Evolutionary conservation across 2,113 vertebrate genomes (phyloP), one percentile per base, ranked within the genome.

Genomic region (Gymnocephalus cernua): DNA sequence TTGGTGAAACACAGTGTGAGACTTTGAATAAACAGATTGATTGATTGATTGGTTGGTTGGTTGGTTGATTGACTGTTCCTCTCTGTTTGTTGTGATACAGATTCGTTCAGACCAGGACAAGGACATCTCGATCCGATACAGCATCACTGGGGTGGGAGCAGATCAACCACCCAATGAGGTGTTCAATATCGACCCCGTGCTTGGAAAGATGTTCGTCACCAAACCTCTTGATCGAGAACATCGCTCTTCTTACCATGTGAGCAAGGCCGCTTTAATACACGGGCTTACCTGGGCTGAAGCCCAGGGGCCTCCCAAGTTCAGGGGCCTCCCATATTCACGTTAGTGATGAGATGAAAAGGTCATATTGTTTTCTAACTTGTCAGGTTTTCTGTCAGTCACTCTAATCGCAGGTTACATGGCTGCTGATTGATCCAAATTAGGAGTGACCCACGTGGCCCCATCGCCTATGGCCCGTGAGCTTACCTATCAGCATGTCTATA

Each of bases 91-190:
- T 79, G 35, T 72, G 41, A 76, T 83, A 67, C 95, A 99, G 98
- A 99, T 99, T 86, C 97, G 98, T 13, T 99, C 98, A 0, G 98
- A 99, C 90, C 98, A 99, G 83, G 98, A 99, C 93, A 96, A 96
- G 12, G 96, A 98, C 89, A 98, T 97, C 80, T 96, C 96, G 6
- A 97, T 99, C 88, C 94, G 98, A 0, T 99, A 99, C 93, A 99
- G 98, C 94, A 95, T 99, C 95, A 99, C 98, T 0, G 97, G 98
- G 0, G 96, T 98, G 56, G 94, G 94, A 63, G 98, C 97, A 0
- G 98, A 99, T 95, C 98, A 99, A 86, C 97, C 98, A 0, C 98
- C 98, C 0, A 98, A 97, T 86, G 98, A 98, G 90, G 96, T 99
- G 45, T 99, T 98, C 95, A 98, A 93, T 83, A 99, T 99, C 2